A percentile compares a stretch with the other conserved stretches of the same genome.
Conservation (phyloP, 2,797 vertebrate species). For the Cuniculus paca region DNA sequence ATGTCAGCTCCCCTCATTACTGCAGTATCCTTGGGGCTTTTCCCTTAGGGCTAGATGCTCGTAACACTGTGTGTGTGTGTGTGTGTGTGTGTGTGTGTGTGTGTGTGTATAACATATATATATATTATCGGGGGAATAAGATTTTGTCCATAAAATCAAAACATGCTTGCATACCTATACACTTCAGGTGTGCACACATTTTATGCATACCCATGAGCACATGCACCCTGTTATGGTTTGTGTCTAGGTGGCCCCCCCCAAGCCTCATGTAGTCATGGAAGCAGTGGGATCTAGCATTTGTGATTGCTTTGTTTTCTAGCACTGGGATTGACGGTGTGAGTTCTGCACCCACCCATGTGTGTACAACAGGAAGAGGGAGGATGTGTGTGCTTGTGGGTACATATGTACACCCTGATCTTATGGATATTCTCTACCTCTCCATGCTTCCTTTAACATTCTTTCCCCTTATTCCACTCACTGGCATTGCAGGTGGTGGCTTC, state of each 20-base stretch:
- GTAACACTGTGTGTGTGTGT: neutral
- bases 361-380: neutral
- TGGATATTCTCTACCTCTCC: neutral
- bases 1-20: neutral
- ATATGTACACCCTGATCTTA: neutral
- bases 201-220: neutral
- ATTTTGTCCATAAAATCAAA: neutral
- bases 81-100: no score
- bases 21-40: neutral
- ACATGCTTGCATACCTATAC: neutral
- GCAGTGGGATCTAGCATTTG: no score
- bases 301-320: no score
- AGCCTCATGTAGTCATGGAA: no score
- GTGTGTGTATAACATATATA: neutral
- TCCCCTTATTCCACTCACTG: neutral
- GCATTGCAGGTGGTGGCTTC: neutral
- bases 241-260: no score
- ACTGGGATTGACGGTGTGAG: no score
- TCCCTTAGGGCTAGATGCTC: neutral
- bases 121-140: neutral
- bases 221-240: no score
- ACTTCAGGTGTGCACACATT: neutral
- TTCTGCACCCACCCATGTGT: no score
- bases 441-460: neutral
- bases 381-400: rapidly evolving